phyloP scores from a whole-genome alignment of 2,797 vertebrate species.

The Arctocebus calabarensis region DNA sequence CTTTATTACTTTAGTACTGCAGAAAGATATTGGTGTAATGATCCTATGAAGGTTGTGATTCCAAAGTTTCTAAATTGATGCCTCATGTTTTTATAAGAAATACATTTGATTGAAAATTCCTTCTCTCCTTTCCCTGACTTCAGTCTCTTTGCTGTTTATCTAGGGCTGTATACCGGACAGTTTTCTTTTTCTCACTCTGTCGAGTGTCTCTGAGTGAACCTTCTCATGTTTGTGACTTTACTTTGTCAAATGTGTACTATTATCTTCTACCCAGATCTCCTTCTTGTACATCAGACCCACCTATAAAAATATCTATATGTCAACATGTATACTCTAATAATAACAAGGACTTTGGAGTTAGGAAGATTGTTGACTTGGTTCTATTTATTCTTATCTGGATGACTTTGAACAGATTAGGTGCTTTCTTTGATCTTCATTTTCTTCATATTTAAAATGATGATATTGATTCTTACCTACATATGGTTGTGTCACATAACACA shows the following conservation, averaged over 20 bases:
- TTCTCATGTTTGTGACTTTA: neutral
- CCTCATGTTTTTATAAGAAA: neutral
- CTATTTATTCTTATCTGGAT: neutral
- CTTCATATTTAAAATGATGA: conserved; percentile 39
- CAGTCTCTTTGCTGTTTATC: neutral
- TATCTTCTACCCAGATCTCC: neutral
- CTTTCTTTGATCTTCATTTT: conserved; percentile 27
- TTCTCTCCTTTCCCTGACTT: neutral
- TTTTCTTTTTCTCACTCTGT: neutral
- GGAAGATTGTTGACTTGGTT: neutral
- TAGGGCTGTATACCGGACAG: neutral
- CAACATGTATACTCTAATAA: neutral
- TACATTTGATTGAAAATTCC: neutral
- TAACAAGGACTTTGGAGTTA: neutral
- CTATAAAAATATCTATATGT: neutral
- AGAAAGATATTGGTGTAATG: neutral
- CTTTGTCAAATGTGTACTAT: neutral
- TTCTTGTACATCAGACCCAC: neutral
- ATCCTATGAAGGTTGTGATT: neutral
- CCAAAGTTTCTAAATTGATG: conserved; percentile 23
- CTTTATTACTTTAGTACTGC: neutral
- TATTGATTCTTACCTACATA: neutral
- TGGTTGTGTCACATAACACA: neutral
- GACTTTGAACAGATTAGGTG: neutral
- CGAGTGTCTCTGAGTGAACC: neutral